Percentiles rank a stretch among this genome's conserved stretches.
Conservation (phyloP, 92 coral and sea anemone genomes). For the Meandrina meandrites region DNA sequence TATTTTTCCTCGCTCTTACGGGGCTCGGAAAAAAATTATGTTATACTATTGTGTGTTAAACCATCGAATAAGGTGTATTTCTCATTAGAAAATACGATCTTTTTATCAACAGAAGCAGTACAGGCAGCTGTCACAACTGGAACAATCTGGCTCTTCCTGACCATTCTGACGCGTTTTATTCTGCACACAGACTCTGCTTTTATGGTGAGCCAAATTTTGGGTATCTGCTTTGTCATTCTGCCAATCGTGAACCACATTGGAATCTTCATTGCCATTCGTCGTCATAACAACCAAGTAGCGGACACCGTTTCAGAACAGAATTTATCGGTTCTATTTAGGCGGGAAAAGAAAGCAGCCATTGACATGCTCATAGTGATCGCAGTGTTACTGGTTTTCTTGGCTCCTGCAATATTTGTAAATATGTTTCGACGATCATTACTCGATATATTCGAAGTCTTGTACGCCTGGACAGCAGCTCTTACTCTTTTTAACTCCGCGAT, state of each 20-base stretch:
- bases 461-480: neutral
- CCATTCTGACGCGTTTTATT: neutral
- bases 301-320: neutral
- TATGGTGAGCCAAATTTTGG: neutral
- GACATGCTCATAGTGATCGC: slow-evolving; percentile 6
- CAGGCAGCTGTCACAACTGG: neutral
- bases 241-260: slow-evolving; percentile 8
- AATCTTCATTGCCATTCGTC: slow-evolving; percentile 6
- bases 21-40: no score
- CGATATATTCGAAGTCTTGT: neutral
- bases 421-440: neutral
- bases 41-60: no score
- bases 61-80: no score
- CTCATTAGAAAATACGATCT: no score
- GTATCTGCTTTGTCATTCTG: neutral
- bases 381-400: neutral
- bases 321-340: neutral
- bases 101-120: neutral
- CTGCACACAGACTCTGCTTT: neutral
- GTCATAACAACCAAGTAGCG: neutral
- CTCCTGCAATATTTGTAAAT: neutral
- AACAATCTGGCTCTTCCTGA: neutral
- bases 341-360: neutral
- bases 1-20: no score
- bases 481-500: neutral